Base-by-base conservation (phyloP, 2,888 invertebrate species). In the Meteorus cinctellus region DNA sequence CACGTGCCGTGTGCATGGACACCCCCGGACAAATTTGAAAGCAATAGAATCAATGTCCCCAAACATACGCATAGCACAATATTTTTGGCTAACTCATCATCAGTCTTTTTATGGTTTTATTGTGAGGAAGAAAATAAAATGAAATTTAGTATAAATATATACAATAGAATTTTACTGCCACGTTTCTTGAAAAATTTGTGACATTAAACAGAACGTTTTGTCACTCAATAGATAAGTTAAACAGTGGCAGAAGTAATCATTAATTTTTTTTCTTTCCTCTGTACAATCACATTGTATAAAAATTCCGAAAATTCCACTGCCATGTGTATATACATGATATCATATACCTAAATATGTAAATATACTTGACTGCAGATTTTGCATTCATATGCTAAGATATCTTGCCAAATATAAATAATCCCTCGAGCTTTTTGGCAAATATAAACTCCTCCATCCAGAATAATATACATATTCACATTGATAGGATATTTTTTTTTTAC, bases 11-110 rank as follows among this genome's bases (percentile, higher is more conserved):
- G 34, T 67, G 48, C 63, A 55, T 55, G 24, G 55, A 75, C 68
- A 63, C 48, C 72, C 73, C 73, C 70, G 63, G 78, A 84, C 83
- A 86, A 85, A 85, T 84, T 87, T 83, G 78, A 84, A 85, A 85
- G 82, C 83, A 83, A 85, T 85, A 84, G 79, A 81, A 78, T 80
- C 83, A 55, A 55, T 55, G 55, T 3, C 55, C 55, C 55, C n/a
- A 55, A 19, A 55, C n/a, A 55, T 19, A 55, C 19, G n/a, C 8
- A 55, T 19, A 55, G n/a, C 19, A 55, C 5, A 55, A 55, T 55
- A 55, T 63, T 63, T 73, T 29, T 73, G 66, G 65, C 72, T 72
- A 51, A 63, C 65, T 73, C 72, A 73, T 73, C 72, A 31, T 66
- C 63, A 31, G 31, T n/a, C n/a, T 63, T 73, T 73, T 73, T 63